Base-by-base conservation (phyloP, 1,140 invertebrate species). In the Whitmania pigra region DNA sequence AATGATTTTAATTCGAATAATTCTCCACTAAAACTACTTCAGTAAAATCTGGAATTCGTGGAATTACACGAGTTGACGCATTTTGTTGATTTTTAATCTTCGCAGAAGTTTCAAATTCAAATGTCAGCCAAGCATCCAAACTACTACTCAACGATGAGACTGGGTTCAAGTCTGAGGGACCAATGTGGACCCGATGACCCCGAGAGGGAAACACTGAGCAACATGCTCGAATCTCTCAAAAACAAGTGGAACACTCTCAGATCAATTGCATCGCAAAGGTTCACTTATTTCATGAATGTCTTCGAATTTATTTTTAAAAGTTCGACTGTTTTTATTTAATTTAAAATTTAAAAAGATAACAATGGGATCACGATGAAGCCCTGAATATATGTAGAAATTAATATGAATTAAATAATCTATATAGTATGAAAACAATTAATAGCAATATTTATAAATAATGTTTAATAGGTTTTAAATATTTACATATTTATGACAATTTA, bases 171-270 rank as follows among this genome's bases (percentile, higher is more conserved):
- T 40, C 85, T 99, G 0, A 93, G 95, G 80, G 95, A 97, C 78
- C 90, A 93, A 77, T 94, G 94, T 36, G 93, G 93, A 0, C 96
- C 97, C 80, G 83, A 84, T 11, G 96, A 99, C 82, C 91, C 95
- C 77, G 85, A 88, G 7, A 72, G 78, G 40, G 80, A 80, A 20
- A 86, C 88, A 0, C 83, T 98, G 0, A 88, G 89, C 76, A 88
- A 89, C 77, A 92, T 96, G 87, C 80, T 97, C 57, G 86, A 88
- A 57, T 92, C 97, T 69, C 84, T 98, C 68, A 96, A 96, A 80
- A 89, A 90, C 79, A 94, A 93, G 79, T 98, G 94, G 95, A 94
- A 90, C 55, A 87, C 87, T 7, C 91, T 97, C 13, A 94, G 93
- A 81, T 88, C 89, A 13, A 95, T 95, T 84, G 91, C 92, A 78